Evolutionary conservation across 2,797 vertebrate species (phyloP).

Genomic region (Crenichthys baileyi): DNA sequence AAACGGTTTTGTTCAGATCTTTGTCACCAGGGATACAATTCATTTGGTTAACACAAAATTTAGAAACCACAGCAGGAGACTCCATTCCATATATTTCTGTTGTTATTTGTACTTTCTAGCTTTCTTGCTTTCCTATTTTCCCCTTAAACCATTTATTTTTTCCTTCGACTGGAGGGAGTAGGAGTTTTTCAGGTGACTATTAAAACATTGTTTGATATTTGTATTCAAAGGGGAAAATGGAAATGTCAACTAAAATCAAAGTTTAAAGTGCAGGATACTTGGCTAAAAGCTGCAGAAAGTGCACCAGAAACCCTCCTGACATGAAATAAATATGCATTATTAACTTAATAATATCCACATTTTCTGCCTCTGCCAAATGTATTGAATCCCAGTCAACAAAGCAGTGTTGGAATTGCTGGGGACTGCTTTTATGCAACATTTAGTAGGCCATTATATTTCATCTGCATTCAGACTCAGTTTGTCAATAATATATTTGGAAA

Average conservation of each 20-base stretch:
- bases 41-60: not conserved
- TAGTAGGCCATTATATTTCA: not conserved
- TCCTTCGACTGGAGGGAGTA: not conserved
- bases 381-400: not conserved
- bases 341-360: not conserved
- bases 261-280: slow-evolving; percentile 1
- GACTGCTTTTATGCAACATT: not conserved
- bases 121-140: not conserved
- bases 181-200: not conserved
- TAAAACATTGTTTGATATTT: not conserved
- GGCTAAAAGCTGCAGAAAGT: not conserved
- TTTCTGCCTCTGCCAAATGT: not conserved
- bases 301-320: not conserved
- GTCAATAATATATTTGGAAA: not conserved
- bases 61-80: not conserved
- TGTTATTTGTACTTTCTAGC: not conserved
- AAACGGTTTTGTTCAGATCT: not conserved
- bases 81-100: not conserved
- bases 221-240: not conserved
- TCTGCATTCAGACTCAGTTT: not conserved
- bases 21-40: not conserved
- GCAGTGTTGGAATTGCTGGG: not conserved
- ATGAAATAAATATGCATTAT: not conserved
- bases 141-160: not conserved
- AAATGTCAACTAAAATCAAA: slow-evolving; percentile 5